Evolutionary conservation across 2,888 invertebrate genomes (phyloP).

Genomic region (Tenthredo livida): DNA sequence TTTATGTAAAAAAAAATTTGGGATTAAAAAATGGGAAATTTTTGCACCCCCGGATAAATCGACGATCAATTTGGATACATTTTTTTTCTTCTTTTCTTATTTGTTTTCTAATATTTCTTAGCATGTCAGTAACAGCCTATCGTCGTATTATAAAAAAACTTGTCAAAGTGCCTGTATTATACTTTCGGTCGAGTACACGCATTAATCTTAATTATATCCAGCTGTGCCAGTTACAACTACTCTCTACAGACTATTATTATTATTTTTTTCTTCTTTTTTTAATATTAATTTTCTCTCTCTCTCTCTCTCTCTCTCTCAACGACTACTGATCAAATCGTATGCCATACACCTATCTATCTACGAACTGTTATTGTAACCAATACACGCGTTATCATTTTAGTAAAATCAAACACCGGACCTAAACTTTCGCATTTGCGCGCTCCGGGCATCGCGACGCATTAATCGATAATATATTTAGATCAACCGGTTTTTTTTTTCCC

Average conservation of each 20-base stretch:
- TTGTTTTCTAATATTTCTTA: no score
- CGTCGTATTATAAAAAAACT: not conserved
- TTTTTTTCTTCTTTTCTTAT: no score
- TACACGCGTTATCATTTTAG: slow-evolving; percentile 20
- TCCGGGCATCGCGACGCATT: slow-evolving; percentile 12
- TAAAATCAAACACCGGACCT: slow-evolving; percentile 28
- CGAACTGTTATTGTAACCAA: slow-evolving; percentile 7
- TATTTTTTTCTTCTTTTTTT: not conserved
- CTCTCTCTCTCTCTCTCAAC: not conserved
- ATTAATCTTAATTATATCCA: slow-evolving; percentile 37
- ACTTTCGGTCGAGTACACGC: slow-evolving; percentile 2
- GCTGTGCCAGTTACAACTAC: slow-evolving; percentile 13
- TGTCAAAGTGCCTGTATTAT: slow-evolving; percentile 9
- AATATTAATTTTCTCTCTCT: not conserved
- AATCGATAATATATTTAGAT: not conserved
- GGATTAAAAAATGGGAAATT: no score
- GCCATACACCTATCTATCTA: not conserved
- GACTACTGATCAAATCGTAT: slow-evolving; percentile 3
- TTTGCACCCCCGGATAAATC: no score
- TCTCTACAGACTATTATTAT: not conserved
- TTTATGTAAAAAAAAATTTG: no score
- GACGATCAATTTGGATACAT: no score
- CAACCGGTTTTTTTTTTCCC: not conserved
- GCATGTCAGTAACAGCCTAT: not conserved
- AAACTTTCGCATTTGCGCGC: slow-evolving; percentile 49